These are phyloP conservation scores for Amiota minor DNA, from an alignment of 2,888 invertebrate species.

Conservation along the genomic window DNA sequence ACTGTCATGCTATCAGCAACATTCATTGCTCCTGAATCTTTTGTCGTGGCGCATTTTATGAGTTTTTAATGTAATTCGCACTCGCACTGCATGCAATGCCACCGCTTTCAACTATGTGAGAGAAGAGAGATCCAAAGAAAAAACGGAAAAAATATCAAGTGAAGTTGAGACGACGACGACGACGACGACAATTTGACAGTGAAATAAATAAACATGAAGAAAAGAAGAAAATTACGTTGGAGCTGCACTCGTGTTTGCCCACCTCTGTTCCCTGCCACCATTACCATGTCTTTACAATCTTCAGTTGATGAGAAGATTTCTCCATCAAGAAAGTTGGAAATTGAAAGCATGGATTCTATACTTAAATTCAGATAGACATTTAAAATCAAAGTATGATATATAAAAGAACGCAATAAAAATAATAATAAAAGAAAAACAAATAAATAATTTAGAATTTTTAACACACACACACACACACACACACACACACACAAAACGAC, in stretches of 20 bases:
- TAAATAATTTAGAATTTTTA: conserved; percentile 35
- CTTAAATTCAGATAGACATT: conserved; percentile 6
- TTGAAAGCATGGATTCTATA: too few species aligned
- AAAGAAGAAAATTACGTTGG: conserved; percentile 15
- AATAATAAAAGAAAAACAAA: conserved; percentile 20
- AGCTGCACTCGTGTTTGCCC: too few species aligned
- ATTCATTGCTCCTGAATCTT: too few species aligned
- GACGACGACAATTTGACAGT: conserved; percentile 20
- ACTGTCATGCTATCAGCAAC: neutral
- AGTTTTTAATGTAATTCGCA: conserved; percentile 13
- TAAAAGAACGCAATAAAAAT: conserved; percentile 14
- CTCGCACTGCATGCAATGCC: neutral
- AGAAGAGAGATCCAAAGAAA: too few species aligned
- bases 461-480: neutral
- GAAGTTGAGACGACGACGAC: neutral
- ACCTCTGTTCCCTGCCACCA: too few species aligned
- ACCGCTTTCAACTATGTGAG: too few species aligned
- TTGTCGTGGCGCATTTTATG: conserved; percentile 19
- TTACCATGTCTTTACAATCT: too few species aligned
- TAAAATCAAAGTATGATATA: conserved; percentile 16
- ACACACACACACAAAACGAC: neutral
- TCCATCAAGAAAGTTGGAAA: too few species aligned
- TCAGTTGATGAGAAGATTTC: too few species aligned
- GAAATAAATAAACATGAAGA: conserved; percentile 24
- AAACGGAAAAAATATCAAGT: too few species aligned